phyloP scores from a whole-genome alignment of 2,113 vertebrate species.

The Anarhynchus alexandrinus region DNA sequence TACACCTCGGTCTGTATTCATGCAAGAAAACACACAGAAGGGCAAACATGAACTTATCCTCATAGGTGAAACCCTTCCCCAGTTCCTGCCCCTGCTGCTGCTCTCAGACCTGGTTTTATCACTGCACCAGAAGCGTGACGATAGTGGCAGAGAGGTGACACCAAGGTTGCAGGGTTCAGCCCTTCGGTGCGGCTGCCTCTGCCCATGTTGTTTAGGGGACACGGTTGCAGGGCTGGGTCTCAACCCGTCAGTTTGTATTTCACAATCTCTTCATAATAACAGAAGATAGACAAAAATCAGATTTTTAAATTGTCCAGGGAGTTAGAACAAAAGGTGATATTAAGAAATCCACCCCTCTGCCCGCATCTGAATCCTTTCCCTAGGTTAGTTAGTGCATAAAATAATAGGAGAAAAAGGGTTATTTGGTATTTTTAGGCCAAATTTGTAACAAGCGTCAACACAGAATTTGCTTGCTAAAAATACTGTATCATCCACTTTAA shows the following conservation, averaged over 20 bases:
- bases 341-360: background rate
- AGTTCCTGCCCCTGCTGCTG: background rate
- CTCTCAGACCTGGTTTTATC: background rate
- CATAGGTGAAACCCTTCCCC: background rate
- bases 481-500: background rate
- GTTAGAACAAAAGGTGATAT: background rate
- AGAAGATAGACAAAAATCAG: background rate
- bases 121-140: background rate
- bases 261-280: background rate
- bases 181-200: background rate
- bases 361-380: background rate
- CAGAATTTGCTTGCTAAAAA: background rate
- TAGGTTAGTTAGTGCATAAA: background rate
- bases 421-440: background rate
- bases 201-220: background rate
- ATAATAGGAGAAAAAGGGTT: background rate
- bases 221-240: background rate
- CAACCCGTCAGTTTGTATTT: background rate
- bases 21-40: background rate
- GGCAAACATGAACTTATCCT: background rate
- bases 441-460: background rate
- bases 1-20: background rate
- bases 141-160: accelerated
- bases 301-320: background rate
- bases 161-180: background rate